Evolutionary conservation across 2,113 vertebrate genomes (phyloP), one percentile per base, ranked within the genome.

Genomic region (Dendropsophus ebraccatus): DNA sequence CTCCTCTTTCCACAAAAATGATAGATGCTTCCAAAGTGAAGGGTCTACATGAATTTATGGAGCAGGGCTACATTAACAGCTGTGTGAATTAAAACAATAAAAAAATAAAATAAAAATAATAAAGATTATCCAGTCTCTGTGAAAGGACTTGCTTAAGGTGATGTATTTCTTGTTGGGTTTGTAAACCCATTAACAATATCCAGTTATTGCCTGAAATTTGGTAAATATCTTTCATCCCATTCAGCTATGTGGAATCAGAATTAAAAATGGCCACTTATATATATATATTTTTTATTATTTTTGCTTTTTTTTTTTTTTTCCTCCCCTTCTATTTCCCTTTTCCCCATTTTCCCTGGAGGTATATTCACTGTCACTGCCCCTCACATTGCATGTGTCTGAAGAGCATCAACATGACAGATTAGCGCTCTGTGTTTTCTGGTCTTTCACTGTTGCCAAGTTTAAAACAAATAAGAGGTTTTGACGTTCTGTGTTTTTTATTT

Each of bases 371-470:
- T 86, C 84, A 81, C 84, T 81, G 19, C 77, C 84, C 85, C 54
- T 81, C 85, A 87, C 85, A 87, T 80, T 87, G 85, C 85, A 87
- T 87, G 85, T 81, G 78, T 87, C 85, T 87, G 85, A 87, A 77
- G 77, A 74, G 85, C 85, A 87, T 87, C 85, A 81, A 74, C 81
- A 86, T 87, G 85, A 87, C 77, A 74, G 72, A 74, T 74, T 87
- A 87, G 78, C 81, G 85, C 85, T 85, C 60, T 81, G 85, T 86
- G 84, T 87, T 81, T 86, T 87, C 78, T 81, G 85, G 81, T 74
- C 76, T 84, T 87, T 74, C 78, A 87, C 85, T 81, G 77, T 87
- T 72, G 85, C 85, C 77, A 58, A 87, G 28, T 80, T 58, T 69
- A 72, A 86, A 86, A 86, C 52, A 83, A 67, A 83, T 73, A 74